These are phyloP conservation scores for Hepsetus odoe DNA, from an alignment of 2,113 vertebrate species.

Conservation along the genomic window DNA sequence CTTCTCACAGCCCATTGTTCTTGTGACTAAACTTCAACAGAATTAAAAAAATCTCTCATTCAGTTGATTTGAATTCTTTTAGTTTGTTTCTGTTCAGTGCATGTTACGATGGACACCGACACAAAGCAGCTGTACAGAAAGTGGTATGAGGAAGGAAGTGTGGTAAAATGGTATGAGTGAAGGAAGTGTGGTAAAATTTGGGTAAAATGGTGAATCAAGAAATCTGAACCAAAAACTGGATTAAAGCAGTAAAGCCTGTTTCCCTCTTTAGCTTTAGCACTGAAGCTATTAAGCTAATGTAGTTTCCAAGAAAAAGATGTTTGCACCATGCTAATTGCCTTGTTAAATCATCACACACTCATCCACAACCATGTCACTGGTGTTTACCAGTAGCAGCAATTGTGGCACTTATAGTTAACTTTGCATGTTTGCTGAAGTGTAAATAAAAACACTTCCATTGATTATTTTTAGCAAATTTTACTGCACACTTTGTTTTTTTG, in stretches of 20 bases:
- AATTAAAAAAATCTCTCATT: neutral
- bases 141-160: neutral
- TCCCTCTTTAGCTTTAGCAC: too few relatives aligned
- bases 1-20: neutral
- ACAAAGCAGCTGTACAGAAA: slow-evolving; percentile 9
- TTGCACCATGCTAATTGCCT: too few relatives aligned
- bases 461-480: too few relatives aligned
- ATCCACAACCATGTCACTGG: too few relatives aligned
- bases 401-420: too few relatives aligned
- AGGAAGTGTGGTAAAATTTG: neutral
- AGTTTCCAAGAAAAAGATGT: too few relatives aligned
- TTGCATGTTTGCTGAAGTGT: too few relatives aligned
- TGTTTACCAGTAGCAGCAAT: too few relatives aligned
- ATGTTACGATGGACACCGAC: neutral
- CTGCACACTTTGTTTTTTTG: too few relatives aligned
- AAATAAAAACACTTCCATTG: too few relatives aligned
- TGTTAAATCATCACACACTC: too few relatives aligned
- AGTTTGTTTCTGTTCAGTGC: neutral
- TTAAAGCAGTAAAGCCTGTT: neutral
- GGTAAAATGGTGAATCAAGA: neutral
- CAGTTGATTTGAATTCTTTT: neutral
- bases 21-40: neutral
- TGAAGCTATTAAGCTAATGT: too few relatives aligned
- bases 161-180: neutral
- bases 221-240: neutral